A percentile compares a stretch with the other conserved stretches of the same genome.
These are phyloP conservation scores for Muraenolepis orangiensis DNA, from an alignment of 2,797 vertebrate genomes.

Conservation along the genomic window DNA sequence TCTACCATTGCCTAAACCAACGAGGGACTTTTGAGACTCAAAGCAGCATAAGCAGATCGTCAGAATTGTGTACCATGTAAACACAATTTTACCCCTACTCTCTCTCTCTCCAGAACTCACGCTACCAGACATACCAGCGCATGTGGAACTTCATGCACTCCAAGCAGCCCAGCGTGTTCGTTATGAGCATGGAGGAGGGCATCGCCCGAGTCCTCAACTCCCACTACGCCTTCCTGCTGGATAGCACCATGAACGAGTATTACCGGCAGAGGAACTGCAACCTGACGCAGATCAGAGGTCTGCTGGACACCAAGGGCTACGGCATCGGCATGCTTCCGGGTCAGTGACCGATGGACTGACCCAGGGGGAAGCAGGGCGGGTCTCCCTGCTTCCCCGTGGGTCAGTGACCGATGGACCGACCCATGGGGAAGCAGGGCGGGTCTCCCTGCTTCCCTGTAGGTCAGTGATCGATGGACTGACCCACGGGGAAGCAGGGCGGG, in stretches of 20 bases:
- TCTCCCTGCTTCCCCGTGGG: too few species aligned
- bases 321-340: constrained; percentile 98
- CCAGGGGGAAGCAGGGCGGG: neutral
- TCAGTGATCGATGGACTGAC: too few species aligned
- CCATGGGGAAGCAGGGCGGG: too few species aligned
- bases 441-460: too few species aligned
- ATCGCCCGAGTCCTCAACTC: constrained; percentile 96
- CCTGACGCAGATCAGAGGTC: constrained; percentile 97
- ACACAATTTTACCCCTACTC: too few species aligned
- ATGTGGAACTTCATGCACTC: constrained; percentile 99
- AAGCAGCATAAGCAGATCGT: too few species aligned
- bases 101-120: constrained; percentile 82
- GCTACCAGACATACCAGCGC: constrained; percentile 98
- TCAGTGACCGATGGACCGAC: too few species aligned
- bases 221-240: constrained; percentile 96
- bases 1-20: too few species aligned
- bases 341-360: constrained; percentile 63
- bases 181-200: constrained; percentile 98
- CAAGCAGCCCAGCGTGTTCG: constrained; percentile 97
- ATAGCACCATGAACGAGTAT: constrained; percentile 99
- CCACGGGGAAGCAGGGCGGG: too few species aligned
- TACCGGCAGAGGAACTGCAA: constrained; percentile 96
- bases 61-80: too few species aligned
- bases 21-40: too few species aligned
- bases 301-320: constrained; percentile 99